These are phyloP conservation scores for Brachypalpus laphriformis DNA, from an alignment of 2,888 invertebrate genomes.

Conservation along the genomic window DNA sequence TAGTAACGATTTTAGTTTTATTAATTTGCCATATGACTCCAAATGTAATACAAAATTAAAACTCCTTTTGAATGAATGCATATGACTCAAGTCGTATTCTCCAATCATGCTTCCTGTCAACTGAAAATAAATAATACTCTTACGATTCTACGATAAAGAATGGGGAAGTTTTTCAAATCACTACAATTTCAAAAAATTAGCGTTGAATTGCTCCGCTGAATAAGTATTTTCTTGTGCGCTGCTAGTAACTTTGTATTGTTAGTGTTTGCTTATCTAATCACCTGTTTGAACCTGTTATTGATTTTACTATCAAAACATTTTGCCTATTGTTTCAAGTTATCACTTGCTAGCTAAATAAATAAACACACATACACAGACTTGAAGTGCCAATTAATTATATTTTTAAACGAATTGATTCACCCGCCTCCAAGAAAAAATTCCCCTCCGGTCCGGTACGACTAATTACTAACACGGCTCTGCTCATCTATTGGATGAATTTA, in stretches of 20 bases:
- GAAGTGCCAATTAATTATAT: conserved; percentile 27
- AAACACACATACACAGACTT: background rate
- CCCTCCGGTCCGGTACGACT: background rate
- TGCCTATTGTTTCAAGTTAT: background rate
- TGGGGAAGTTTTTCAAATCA: conserved; percentile 5
- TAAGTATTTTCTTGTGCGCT: background rate
- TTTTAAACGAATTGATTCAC: conserved; percentile 36
- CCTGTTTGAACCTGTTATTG: conserved; percentile 35
- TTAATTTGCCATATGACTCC: background rate
- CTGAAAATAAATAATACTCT: background rate
- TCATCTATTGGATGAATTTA: conserved; percentile 24
- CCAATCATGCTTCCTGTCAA: background rate
- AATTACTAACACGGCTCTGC: background rate
- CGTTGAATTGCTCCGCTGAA: background rate
- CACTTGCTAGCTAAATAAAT: background rate
- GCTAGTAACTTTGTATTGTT: background rate
- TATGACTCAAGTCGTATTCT: background rate
- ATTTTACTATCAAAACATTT: conserved; percentile 5
- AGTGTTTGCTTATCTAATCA: conserved; percentile 40
- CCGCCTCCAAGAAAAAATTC: conserved; percentile 14
- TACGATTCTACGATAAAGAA: background rate
- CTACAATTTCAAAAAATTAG: background rate
- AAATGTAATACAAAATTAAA: too few relatives aligned
- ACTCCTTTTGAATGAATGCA: background rate
- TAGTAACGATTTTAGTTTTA: too few relatives aligned